Evolutionary conservation across 2,797 vertebrate genomes (phyloP).

Genomic region (Bradypus variegatus): DNA sequence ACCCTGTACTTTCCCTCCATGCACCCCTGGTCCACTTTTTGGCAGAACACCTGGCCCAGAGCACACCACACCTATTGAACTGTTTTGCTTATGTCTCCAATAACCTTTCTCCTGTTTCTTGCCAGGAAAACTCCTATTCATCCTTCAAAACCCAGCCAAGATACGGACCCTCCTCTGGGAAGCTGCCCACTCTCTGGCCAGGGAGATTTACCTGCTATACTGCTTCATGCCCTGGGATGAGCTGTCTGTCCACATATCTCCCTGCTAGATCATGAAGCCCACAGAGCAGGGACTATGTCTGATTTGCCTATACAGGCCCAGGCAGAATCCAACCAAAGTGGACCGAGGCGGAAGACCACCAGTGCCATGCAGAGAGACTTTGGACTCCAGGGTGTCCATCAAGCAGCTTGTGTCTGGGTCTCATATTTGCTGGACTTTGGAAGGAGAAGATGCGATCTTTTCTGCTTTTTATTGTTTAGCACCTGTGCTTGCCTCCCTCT

Average conservation of each 20-base stretch:
- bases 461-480: background rate
- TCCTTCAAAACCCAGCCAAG: background rate
- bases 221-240: background rate
- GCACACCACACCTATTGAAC: background rate
- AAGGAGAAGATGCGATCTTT: background rate
- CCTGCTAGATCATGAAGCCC: background rate
- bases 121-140: background rate
- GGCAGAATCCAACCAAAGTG: background rate
- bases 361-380: background rate
- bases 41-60: background rate
- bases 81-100: background rate
- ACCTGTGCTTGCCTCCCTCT: background rate
- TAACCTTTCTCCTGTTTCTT: background rate
- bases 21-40: background rate
- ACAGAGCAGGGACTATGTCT: background rate
- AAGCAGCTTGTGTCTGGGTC: background rate
- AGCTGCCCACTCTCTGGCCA: background rate
- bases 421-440: background rate
- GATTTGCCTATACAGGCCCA: background rate
- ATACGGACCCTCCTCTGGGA: background rate
- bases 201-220: background rate
- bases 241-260: background rate
- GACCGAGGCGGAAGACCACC: background rate
- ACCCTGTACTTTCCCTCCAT: background rate
- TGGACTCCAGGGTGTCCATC: background rate